Percentiles rank a stretch among this genome's conserved stretches.
phyloP scores from a whole-genome alignment of 1,140 invertebrate genomes.

The Drosophila prosaltans region DNA sequence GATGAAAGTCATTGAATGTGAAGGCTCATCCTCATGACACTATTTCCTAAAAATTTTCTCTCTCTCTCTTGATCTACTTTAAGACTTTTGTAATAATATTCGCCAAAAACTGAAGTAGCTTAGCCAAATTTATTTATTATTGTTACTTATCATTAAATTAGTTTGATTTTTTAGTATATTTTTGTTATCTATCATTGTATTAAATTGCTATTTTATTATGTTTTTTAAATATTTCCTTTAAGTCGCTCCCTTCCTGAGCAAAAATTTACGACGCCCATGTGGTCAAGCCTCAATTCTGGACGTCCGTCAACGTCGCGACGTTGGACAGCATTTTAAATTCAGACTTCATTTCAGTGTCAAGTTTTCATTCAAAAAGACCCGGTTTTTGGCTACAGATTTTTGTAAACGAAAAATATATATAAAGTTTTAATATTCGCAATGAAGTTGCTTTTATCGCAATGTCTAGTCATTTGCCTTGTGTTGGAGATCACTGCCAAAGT shows the following conservation, averaged over 20 bases:
- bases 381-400: constrained; percentile 16
- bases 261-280: not conserved
- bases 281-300: not conserved
- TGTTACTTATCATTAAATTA: no score
- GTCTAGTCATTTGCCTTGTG: constrained; percentile 25
- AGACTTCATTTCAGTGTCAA: constrained; percentile 36
- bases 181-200: no score
- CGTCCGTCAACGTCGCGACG: not conserved
- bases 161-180: no score
- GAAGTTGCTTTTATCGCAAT: constrained; percentile 25
- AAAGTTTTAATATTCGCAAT: constrained; percentile 22
- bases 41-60: no score
- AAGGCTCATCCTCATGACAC: no score
- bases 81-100: no score
- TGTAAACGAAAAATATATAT: constrained; percentile 27
- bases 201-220: no score
- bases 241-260: not conserved
- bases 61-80: no score
- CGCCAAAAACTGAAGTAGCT: no score
- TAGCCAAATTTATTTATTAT: no score
- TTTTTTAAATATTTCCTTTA: no score
- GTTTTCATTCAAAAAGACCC: constrained; percentile 17
- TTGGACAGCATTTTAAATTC: constrained; percentile 5
- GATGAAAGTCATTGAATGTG: no score
- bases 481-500: constrained; percentile 23